phyloP scores from a whole-genome alignment of 2,113 vertebrate genomes.

The Polyodon spathula region DNA sequence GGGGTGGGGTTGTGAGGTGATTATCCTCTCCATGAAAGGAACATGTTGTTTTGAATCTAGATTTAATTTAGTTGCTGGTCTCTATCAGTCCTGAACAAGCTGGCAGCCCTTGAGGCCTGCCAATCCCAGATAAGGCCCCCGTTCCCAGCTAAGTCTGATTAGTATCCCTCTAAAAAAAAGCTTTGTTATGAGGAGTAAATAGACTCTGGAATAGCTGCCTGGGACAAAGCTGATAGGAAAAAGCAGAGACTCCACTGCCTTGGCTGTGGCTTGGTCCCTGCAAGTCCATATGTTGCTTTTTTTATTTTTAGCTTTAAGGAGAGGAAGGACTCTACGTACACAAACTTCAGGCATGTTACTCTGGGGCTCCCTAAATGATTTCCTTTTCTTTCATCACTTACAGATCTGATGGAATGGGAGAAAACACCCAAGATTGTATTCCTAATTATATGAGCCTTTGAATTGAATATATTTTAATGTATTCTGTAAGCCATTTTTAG shows the following conservation, averaged over 20 bases:
- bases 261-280: constrained; percentile 16
- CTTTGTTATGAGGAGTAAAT: constrained; percentile 44
- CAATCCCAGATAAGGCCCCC: constrained; percentile 32
- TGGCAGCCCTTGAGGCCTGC: constrained; percentile 32
- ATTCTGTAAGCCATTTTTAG: constrained; percentile 21
- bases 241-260: constrained; percentile 25
- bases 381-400: background rate
- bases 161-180: constrained; percentile 37
- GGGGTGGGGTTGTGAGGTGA: constrained; percentile 6
- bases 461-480: constrained; percentile 26
- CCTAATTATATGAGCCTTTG: constrained; percentile 15
- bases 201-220: constrained; percentile 34
- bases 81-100: constrained; percentile 38
- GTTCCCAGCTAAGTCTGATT: constrained; percentile 42
- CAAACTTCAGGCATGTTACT: background rate
- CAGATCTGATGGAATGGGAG: too few relatives aligned
- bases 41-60: constrained; percentile 36
- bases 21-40: constrained; percentile 31
- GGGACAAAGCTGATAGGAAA: constrained; percentile 39
- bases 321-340: background rate
- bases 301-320: background rate
- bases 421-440: background rate
- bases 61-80: constrained; percentile 43
- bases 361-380: background rate
- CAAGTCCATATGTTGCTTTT: constrained; percentile 5